phyloP scores from a whole-genome alignment of 1,140 invertebrate genomes.

The Lepidurus apus region DNA sequence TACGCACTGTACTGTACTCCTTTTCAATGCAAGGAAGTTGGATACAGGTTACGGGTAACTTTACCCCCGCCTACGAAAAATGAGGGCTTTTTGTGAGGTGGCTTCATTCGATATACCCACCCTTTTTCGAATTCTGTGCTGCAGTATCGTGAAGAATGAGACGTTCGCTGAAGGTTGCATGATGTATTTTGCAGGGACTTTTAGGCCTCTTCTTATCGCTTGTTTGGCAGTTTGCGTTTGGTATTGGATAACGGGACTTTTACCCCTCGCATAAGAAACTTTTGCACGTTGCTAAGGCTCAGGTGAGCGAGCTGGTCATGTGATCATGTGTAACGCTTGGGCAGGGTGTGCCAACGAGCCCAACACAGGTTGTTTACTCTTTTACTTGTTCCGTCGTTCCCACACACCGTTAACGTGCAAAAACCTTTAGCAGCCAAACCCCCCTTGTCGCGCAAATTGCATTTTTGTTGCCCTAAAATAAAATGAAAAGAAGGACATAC shows the following conservation, averaged over 20 bases:
- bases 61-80: no score
- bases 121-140: conserved; percentile 9
- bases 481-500: background rate
- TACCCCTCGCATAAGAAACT: background rate
- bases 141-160: background rate
- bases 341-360: conserved; percentile 20
- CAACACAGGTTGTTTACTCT: conserved; percentile 10
- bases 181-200: background rate
- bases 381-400: background rate
- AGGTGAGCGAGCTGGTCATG: conserved; percentile 3
- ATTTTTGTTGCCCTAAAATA: background rate
- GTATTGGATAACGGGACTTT: conserved; percentile 2
- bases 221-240: background rate
- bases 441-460: background rate
- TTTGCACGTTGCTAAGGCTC: background rate
- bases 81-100: background rate
- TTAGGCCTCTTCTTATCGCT: background rate
- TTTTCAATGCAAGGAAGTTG: no score
- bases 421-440: background rate
- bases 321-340: conserved; percentile 16
- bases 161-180: background rate
- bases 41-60: no score
- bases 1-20: background rate
- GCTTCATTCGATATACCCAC: background rate
- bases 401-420: background rate